Evolutionary conservation across 2,113 vertebrate species (phyloP), one percentile per base, ranked within the genome.

Genomic region (Chloropsis cyanopogon): DNA sequence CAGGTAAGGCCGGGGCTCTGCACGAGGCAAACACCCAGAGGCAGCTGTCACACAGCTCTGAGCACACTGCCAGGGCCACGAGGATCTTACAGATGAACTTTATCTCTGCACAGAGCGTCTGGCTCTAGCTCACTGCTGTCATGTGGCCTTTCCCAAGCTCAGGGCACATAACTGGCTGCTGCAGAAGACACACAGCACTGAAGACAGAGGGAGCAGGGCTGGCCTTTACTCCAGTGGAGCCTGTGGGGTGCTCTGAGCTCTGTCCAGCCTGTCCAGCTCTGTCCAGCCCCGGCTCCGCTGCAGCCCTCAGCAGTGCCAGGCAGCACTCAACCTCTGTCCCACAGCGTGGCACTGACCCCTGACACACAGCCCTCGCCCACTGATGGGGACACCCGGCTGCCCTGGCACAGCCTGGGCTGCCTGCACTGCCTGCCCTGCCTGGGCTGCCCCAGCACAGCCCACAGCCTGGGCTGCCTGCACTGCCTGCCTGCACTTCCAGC

Each of bases 1-100:
- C 63, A 42, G 63, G 33, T 7, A 3, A 4, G 61, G 44, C 2
- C 22, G 26, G 8, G 20, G 63, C 41, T 54, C 8, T 6, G 10
- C 5, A 63, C 0, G 0, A 75, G 47, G 6, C 50, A 18, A 47
- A 9, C 0, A 4, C 31, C 66, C 56, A 46, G 3, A 15, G 4
- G 4, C 9, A 24, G 69, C 68, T 8, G 2, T 1, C 14, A 7
- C 5, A 11, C 0, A 29, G 59, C 56, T 37, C 76, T 18, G 50
- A 7, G 23, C 35, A 31, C 4, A 0, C 4, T 56, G 25, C 69
- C 68, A 24, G 52, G 7, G 35, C n/a, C 54, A 37, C 2, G 3
- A 22, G n/a, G 73, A 7, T 0, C 1, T 5, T 4, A 3, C 54
- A 49, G 49, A 49, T 25, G 35, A 72, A 57, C 75, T 76, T 41